Base-by-base conservation (phyloP, 2,888 invertebrate genomes). In the Theodoxus fluviatilis region DNA sequence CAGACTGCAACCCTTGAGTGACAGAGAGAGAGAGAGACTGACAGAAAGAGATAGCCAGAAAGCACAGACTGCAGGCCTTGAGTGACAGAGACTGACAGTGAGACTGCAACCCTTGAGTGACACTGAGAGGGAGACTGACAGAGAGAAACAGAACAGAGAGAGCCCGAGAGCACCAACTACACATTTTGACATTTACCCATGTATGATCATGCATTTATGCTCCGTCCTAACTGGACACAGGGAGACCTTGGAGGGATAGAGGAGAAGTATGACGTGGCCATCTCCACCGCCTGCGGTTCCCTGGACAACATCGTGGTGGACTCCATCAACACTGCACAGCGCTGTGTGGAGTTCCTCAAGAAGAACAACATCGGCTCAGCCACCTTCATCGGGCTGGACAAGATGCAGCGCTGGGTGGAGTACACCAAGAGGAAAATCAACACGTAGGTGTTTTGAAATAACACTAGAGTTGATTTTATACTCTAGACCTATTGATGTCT, bases 161-260 rank as follows among this genome's bases (percentile, higher is more conserved):
- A n/a, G n/a, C n/a, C n/a, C n/a, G n/a, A n/a, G n/a, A n/a, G n/a
- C n/a, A n/a, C n/a, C n/a, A n/a, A n/a, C n/a, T n/a, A n/a, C n/a
- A n/a, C n/a, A n/a, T 38, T 25, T 43, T 43, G 35, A 57, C 15
- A 55, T 61, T 15, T 52, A 37, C 12, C 12, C 40, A 38, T 64
- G 18, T 28, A n/a, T n/a, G 4, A 64, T n/a, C 9, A 18, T 25
- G n/a, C 22, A 28, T 55, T 40, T 15, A 2, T 7, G 3, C 33
- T 67, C 47, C 52, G 37, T 67, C 43, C 22, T 12, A 3, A 18
- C 6, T 33, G 38, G 65, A 69, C 85, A 25, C 82, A 95, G 94
- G 98, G 98, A 7, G 97, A 98, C 85, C 90, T 99, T 40, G 99
- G 98, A 15, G 95, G 92, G 0, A 97, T 99, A 76, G 95, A 96